Percentiles rank a stretch among this genome's conserved stretches.
Conservation (phyloP, 2,797 vertebrate species). For the Margarornis squamiger region DNA sequence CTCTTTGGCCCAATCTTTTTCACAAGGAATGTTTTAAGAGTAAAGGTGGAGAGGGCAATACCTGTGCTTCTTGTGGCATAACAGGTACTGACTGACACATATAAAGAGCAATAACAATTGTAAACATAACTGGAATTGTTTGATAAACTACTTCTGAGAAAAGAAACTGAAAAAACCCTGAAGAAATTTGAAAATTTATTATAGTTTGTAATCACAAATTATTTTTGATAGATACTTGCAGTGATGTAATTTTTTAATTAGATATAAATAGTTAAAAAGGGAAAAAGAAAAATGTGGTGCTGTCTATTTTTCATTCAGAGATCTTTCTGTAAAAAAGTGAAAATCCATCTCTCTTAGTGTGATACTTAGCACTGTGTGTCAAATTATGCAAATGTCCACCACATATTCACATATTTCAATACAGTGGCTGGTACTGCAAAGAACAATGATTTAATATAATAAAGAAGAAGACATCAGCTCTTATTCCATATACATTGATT, state of each 20-base stretch:
- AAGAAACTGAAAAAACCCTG: rapidly evolving
- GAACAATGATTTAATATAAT: neutral
- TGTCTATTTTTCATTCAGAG: neutral
- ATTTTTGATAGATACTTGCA: neutral
- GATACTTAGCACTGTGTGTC: neutral
- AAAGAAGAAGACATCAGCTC: neutral
- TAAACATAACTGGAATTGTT: neutral
- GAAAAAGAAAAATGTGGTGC: rapidly evolving
- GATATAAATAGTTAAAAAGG: neutral
- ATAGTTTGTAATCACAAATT: neutral
- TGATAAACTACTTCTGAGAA: neutral
- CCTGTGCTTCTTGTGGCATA: neutral
- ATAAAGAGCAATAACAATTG: neutral
- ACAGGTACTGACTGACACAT: rapidly evolving
- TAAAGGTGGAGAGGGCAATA: neutral
- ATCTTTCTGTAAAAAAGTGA: neutral
- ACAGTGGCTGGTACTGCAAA: neutral
- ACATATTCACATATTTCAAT: neutral
- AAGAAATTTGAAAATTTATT: neutral
- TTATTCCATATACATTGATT: neutral
- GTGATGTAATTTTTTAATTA: neutral
- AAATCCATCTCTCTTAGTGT: neutral
- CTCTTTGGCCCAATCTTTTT: neutral
- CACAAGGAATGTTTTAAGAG: neutral
- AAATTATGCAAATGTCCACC: neutral